Evolutionary conservation across 2,113 vertebrate genomes (phyloP), one percentile per base, ranked within the genome.

Genomic region (Benthochromis sp.): DNA sequence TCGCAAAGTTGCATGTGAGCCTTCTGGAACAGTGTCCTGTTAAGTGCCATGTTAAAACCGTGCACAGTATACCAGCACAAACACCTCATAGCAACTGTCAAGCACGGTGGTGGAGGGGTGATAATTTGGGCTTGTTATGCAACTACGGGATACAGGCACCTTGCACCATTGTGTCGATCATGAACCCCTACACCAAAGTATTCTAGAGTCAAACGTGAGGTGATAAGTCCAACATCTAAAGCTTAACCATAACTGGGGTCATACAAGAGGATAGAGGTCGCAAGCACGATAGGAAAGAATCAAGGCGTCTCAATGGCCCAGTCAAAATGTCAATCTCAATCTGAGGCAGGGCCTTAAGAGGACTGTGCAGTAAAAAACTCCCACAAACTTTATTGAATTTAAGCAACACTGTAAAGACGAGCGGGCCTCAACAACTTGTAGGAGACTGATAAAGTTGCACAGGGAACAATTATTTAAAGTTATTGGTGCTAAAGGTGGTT

Each of bases 281-380:
- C 69, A 47, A 29, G 40, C 40, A 76, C 1, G 0, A 16, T 45
- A 76, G 6, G 9, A 73, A 45, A 47, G 0, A 47, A 47, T 47
- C 40, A 76, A 76, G 40, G 21, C 6, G 1, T 10, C 24, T 45
- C 14, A 76, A 76, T 8, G 40, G 14, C 14, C 14, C 24, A 47
- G 38, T 45, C 21, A 47, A 76, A 29, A 11, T 29, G 5, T 27
- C 9, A 45, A 47, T 40, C 40, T 73, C 21, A 17, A 47, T 45
- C 40, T 47, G 69, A 27, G 21, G 1, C 40, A 45, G 4, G 69
- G 24, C 4, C 69, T 29, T 76, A 17, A 45, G 40, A 45, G 40
- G 14, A 45, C 0, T 43, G 21, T 73, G 66, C 21, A 45, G 14
- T 27, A 45, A 45, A 27, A 27, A 73, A 10, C 40, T 43, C 38